A percentile compares a stretch with the other conserved stretches of the same genome.
phyloP scores from a whole-genome alignment of 2,888 invertebrate genomes.

The Hoplodrina ambigua region DNA sequence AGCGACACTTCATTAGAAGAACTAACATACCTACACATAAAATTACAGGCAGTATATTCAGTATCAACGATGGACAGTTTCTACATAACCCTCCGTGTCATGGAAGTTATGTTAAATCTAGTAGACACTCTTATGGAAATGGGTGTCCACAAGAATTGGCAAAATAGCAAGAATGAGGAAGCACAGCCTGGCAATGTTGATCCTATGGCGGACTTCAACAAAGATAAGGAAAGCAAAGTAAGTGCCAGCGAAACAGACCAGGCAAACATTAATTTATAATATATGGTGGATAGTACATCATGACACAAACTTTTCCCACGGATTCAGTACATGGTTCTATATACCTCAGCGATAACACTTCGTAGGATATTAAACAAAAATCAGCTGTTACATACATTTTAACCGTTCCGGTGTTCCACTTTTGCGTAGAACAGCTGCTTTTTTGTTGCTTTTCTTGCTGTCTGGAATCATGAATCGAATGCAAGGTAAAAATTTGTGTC shows the following conservation, averaged over 20 bases:
- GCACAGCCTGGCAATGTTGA: slow-evolving; percentile 77
- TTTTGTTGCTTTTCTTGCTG: neutral
- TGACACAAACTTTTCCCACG: no score
- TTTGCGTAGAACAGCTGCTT: neutral
- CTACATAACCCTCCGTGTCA: slow-evolving; percentile 96
- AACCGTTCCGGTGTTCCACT: no score
- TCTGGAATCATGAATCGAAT: no score
- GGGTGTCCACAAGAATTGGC: slow-evolving; percentile 93
- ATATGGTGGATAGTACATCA: no score
- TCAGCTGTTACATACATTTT: no score
- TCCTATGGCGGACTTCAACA: slow-evolving; percentile 81
- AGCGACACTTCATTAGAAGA: no score
- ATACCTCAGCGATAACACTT: no score
- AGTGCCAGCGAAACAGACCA: slow-evolving; percentile 13
- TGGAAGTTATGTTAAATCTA: slow-evolving; percentile 97
- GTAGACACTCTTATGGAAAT: slow-evolving; percentile 97
- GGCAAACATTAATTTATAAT: no score
- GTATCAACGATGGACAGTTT: slow-evolving; percentile 96
- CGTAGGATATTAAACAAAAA: no score
- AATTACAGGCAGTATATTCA: slow-evolving; percentile 94
- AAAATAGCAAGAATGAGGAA: slow-evolving; percentile 81
- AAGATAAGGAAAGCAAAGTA: slow-evolving; percentile 86
- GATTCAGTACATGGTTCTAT: no score
- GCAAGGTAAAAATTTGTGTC: no score
- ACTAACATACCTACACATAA: no score